These are phyloP conservation scores for Criorhina ranunculi DNA, from an alignment of 2,888 invertebrate genomes.

Conservation along the genomic window DNA sequence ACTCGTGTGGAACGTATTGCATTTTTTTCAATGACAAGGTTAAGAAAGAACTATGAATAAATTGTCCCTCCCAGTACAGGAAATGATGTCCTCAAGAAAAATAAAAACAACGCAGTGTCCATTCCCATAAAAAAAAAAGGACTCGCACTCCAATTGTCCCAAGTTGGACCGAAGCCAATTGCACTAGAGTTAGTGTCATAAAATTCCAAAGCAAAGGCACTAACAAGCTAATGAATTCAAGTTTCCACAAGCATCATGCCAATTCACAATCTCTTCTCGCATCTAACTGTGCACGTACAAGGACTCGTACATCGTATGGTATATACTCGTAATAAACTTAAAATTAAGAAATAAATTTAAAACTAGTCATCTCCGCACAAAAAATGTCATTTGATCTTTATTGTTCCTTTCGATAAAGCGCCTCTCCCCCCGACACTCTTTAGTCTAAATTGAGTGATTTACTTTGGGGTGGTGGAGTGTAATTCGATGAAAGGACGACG, in stretches of 20 bases:
- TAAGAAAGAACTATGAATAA: not conserved
- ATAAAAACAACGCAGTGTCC: not conserved
- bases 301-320: no score
- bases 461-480: constrained; percentile 22
- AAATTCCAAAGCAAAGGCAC: not conserved
- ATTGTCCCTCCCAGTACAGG: not conserved
- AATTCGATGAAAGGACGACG: constrained; percentile 2
- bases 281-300: not conserved
- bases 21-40: not conserved
- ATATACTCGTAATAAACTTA: constrained; percentile 56
- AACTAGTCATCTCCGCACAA: constrained; percentile 1
- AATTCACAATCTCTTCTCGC: constrained; percentile 35
- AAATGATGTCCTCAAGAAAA: not conserved
- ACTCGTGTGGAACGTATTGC: no score
- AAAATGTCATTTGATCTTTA: constrained; percentile 44
- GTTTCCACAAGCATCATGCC: constrained; percentile 48
- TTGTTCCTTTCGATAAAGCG: not conserved
- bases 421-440: no score
- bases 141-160: not conserved
- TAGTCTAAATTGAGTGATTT: not conserved
- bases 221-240: constrained; percentile 35
- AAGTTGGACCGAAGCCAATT: not conserved
- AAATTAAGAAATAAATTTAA: constrained; percentile 37
- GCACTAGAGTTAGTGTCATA: not conserved
- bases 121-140: not conserved